Percentiles rank a stretch among this genome's conserved stretches.
These are phyloP conservation scores for Capitulum mitella DNA, from an alignment of 2,888 invertebrate species.

Conservation along the genomic window DNA sequence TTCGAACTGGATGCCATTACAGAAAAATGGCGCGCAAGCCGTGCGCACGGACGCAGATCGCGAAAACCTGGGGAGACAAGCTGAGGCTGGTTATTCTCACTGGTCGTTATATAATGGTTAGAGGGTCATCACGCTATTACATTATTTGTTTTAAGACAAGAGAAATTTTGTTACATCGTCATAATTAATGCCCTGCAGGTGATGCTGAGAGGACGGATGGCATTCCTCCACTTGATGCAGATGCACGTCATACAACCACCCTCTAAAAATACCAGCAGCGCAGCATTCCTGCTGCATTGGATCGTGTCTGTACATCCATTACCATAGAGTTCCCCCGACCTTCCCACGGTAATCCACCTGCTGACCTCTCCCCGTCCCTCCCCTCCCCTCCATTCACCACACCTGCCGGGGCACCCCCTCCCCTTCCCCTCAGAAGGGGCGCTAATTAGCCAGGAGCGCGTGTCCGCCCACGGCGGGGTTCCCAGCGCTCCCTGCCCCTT, in stretches of 20 bases:
- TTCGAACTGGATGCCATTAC: too few relatives aligned
- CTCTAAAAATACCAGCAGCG: not conserved
- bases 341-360: constrained; percentile 22
- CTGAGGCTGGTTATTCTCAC: too few relatives aligned
- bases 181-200: too few relatives aligned
- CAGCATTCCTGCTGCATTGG: not conserved
- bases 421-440: not conserved
- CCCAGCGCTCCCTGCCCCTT: too few relatives aligned
- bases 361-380: not conserved
- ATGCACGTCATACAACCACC: not conserved
- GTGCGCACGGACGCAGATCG: too few relatives aligned
- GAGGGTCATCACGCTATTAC: too few relatives aligned
- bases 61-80: too few relatives aligned
- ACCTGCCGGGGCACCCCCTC: not conserved
- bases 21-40: too few relatives aligned
- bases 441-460: not conserved
- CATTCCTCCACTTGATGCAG: not conserved
- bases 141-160: too few relatives aligned
- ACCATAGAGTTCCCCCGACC: not conserved
- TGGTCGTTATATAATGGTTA: too few relatives aligned
- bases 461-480: not conserved
- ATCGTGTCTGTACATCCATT: not conserved
- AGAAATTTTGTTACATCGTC: too few relatives aligned
- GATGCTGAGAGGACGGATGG: not conserved
- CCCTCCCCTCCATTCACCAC: not conserved